These are phyloP conservation scores for Oryzias dopingdopingensis DNA, from an alignment of 2,797 vertebrate species.

Conservation along the genomic window DNA sequence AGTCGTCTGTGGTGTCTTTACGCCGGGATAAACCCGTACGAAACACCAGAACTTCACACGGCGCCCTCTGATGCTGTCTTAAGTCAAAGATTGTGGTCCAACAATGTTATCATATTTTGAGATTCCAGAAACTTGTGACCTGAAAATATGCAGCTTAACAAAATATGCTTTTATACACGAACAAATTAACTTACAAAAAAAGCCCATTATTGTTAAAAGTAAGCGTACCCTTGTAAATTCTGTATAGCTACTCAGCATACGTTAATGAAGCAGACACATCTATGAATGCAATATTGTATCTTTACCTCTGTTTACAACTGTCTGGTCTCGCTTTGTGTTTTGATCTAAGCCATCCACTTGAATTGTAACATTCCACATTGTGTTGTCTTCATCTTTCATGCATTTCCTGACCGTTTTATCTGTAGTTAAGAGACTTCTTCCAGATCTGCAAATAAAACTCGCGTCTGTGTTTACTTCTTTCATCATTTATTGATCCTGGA, in stretches of 20 bases:
- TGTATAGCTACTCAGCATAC: slow-evolving; percentile 44
- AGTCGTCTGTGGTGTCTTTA: slow-evolving; percentile 38
- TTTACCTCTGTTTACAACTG: slow-evolving; percentile 40
- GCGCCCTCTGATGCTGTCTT: slow-evolving; percentile 12
- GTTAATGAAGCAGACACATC: slow-evolving; percentile 50
- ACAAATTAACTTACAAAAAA: slow-evolving; percentile 37
- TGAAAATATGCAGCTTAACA: slow-evolving; percentile 33
- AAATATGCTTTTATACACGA: slow-evolving; percentile 41
- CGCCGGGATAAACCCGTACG: slow-evolving; percentile 35
- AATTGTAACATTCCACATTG: slow-evolving; percentile 72
- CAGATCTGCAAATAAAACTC: slow-evolving; percentile 67
- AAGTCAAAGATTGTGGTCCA: slow-evolving; percentile 46
- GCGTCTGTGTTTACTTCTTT: slow-evolving; percentile 46
- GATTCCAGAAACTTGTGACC: slow-evolving; percentile 28
- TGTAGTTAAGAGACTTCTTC: slow-evolving; percentile 56
- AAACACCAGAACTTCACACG: slow-evolving; percentile 35
- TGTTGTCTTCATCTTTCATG: slow-evolving; percentile 45
- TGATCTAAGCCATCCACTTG: slow-evolving; percentile 47
- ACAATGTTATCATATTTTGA: slow-evolving; percentile 31
- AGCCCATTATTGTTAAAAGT: slow-evolving; percentile 37
- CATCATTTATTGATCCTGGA: slow-evolving; percentile 39
- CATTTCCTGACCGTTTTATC: slow-evolving; percentile 50
- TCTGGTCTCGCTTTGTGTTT: slow-evolving; percentile 45
- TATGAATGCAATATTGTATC: slow-evolving; percentile 68
- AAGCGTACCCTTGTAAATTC: slow-evolving; percentile 46